phyloP scores from a whole-genome alignment of 2,888 invertebrate species.

The Cylindroiulus punctatus region DNA sequence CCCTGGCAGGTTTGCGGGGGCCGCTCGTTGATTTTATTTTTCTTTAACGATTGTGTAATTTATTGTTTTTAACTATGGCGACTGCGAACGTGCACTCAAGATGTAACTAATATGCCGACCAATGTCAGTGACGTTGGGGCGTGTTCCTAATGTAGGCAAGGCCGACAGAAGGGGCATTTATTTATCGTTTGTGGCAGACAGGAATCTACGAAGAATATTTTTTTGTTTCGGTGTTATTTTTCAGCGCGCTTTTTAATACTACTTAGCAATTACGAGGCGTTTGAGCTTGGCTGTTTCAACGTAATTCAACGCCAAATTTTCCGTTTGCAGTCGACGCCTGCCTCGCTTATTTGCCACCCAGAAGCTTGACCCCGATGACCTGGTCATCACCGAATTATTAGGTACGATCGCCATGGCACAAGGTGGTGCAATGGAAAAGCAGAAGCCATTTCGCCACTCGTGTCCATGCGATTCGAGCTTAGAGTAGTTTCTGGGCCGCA shows the following conservation, averaged over 20 bases:
- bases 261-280: background rate
- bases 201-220: constrained; percentile 55
- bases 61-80: constrained; percentile 31
- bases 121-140: constrained; percentile 29
- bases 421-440: constrained; percentile 14
- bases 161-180: constrained; percentile 14
- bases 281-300: background rate
- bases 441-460: background rate
- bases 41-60: constrained; percentile 21
- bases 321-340: background rate
- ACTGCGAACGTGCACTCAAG: constrained; percentile 48
- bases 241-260: constrained; percentile 47
- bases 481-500: background rate
- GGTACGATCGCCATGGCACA: background rate
- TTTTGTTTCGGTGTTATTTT: constrained; percentile 49
- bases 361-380: background rate
- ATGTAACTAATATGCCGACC: constrained; percentile 47
- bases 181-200: constrained; percentile 50
- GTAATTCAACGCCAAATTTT: background rate
- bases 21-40: constrained; percentile 20
- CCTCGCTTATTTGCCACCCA: background rate
- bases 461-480: background rate
- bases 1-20: background rate
- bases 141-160: constrained; percentile 5
- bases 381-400: background rate